Base-by-base conservation (phyloP, 2,888 invertebrate species). In the Saturnia pavonia region DNA sequence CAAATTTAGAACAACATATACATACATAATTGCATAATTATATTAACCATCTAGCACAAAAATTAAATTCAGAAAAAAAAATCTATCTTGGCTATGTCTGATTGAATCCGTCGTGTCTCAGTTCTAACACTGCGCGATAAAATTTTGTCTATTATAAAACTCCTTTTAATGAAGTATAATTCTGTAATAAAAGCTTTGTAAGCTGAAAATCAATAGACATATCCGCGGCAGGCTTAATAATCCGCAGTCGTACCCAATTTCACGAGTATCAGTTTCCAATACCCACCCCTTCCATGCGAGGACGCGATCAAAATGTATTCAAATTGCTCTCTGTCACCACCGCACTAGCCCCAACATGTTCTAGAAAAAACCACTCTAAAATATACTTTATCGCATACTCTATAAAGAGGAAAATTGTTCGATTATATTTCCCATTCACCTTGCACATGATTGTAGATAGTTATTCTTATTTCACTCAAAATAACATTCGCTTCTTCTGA, bases 381-480 rank as follows among this genome's bases (percentile, higher is more conserved):
- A 75, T 65, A 45, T 67, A 79, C 85, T 74, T 66, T 82, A 80
- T 16, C 0, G 0, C 0, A 0, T 0, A 1, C 0, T 0, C 0
- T 0, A 16, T 78, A 86, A 71, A 77, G 84, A 75, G 68, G 19
- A 73, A 74, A 82, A 69, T 87, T 69, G 42, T 34, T 16, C 8
- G 25, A 42, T 19, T 19, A 4, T n/a, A 70, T 42, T n/a, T 70
- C 19, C 67, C 67, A 67, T 70, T 67, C 70, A 51, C 42, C 66
- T 40, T 67, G 54, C 66, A 85, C 87, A 85, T 85, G 90, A 88
- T 84, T 88, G 88, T 88, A 86, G 89, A 91, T 90, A 88, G 89
- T 88, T 90, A 90, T 91, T 92, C 89, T 91, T 92, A 92, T 91
- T 90, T 86, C 88, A 89, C 85, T 92, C 90, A 92, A 91, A 91